Conservation (phyloP, 2,888 invertebrate genomes). For the Dicroscelio sp. region DNA sequence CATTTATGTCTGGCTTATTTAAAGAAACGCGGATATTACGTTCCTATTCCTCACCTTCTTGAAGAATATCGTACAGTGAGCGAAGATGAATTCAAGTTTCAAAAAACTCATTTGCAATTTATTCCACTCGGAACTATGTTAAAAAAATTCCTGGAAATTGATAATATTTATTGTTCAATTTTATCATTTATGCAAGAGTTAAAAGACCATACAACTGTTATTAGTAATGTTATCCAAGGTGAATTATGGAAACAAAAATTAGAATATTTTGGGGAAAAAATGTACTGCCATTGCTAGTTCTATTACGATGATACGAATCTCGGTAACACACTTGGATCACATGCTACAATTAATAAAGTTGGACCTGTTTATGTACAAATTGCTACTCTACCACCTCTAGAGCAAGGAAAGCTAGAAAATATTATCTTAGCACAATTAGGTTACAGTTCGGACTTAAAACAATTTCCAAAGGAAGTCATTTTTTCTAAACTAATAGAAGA, state of each 20-base stretch:
- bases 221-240: neutral
- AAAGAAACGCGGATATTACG: slow-evolving; percentile 24
- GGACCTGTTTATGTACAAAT: slow-evolving; percentile 46
- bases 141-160: slow-evolving; percentile 19
- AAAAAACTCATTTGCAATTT: slow-evolving; percentile 10
- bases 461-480: slow-evolving; percentile 13
- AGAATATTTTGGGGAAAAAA: too few relatives aligned
- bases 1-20: slow-evolving; percentile 32
- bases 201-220: neutral
- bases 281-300: neutral
- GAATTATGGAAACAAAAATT: slow-evolving; percentile 19
- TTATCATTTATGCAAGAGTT: slow-evolving; percentile 21
- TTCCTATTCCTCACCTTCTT: slow-evolving; percentile 10
- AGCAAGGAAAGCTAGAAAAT: slow-evolving; percentile 41
- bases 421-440: slow-evolving; percentile 38
- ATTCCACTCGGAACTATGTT: slow-evolving; percentile 52
- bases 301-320: slow-evolving; percentile 33
- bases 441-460: slow-evolving; percentile 16
- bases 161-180: slow-evolving; percentile 24
- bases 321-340: slow-evolving; percentile 40
- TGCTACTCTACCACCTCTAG: slow-evolving; percentile 9
- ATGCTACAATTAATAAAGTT: slow-evolving; percentile 41
- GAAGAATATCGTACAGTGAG: slow-evolving; percentile 16
- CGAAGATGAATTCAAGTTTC: slow-evolving; percentile 18
- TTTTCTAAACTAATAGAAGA: slow-evolving; percentile 40